Base-by-base conservation (phyloP, 2,888 invertebrate species). In the Trachelus troglodyta region DNA sequence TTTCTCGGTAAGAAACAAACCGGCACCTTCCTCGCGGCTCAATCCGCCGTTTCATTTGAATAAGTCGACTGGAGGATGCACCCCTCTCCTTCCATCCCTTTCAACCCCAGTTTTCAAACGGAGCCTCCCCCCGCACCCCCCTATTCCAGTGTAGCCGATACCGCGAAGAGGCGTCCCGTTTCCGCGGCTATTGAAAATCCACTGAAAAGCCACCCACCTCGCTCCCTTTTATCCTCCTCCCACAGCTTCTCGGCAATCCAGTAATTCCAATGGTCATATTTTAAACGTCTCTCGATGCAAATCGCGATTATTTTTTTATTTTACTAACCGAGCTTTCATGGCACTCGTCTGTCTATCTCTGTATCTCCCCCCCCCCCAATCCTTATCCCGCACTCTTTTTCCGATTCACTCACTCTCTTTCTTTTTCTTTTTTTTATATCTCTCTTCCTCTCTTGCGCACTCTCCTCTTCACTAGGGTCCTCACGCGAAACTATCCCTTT, bases 1-100 rank as follows among this genome's bases (percentile, higher is more conserved):
- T 15, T 40, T 40, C 40, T 40, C 40, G 40, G 40, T 15, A 85
- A 85, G 86, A 89, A 87, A 88, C 88, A 88, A 89, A 88, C 86
- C 86, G 85, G 85, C 84, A 85, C 84, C 85, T 87, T 40, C 40
- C 4, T 84, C 85, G 86, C 84, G 86, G 85, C 85, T 87, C 85
- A 85, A 89, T 88, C 87, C 86, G 88, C 86, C 85, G 87, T 83
- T 80, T 88, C 85, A 88, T 89, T 89, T 89, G 88, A 88, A 89
- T 88, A 89, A 89, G 86, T 86, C 88, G 84, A 81, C 81, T 79
- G 78, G 81, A 74, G 82, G 78, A 79, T 75, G 77, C 75, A 77
- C 81, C 75, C 56, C 12, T 12, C 11, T 1, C 12, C 12, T 12
- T 4, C 35, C 35, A 35, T 3, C 35, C 76, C 69, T 34, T 79